phyloP scores from a whole-genome alignment of 2,113 vertebrate species.

The Nipponia nippon region DNA sequence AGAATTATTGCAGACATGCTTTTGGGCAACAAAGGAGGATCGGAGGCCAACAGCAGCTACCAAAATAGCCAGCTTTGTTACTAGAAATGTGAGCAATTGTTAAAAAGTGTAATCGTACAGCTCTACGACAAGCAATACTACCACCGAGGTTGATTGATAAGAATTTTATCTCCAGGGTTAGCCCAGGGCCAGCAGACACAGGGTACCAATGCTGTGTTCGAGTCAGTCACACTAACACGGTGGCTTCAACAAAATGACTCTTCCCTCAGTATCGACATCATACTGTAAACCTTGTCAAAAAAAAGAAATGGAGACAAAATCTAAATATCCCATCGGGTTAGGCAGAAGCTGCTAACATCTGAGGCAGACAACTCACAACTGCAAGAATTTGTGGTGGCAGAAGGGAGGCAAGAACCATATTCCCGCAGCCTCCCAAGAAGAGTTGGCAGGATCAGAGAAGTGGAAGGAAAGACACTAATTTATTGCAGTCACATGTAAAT shows the following conservation, averaged over 20 bases:
- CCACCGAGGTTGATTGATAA: fast-evolving
- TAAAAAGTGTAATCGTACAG: neutral
- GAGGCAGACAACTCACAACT: neutral
- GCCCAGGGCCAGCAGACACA: neutral
- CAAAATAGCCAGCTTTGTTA: neutral
- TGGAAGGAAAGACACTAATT: slow-evolving; percentile 11
- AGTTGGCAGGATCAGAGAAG: neutral
- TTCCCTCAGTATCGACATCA: neutral
- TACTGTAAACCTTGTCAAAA: neutral
- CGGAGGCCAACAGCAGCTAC: neutral
- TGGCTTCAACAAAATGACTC: neutral
- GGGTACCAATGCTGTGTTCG: fast-evolving
- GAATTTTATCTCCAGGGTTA: neutral
- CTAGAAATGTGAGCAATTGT: neutral
- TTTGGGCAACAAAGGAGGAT: neutral
- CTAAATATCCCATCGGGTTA: neutral
- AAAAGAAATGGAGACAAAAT: neutral
- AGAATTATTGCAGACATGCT: neutral
- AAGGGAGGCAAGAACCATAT: neutral
- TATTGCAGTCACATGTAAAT: slow-evolving; percentile 32
- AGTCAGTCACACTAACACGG: fast-evolving
- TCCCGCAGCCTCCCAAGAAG: neutral
- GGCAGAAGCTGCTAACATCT: neutral
- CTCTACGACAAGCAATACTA: neutral
- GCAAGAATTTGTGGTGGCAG: neutral